These are phyloP conservation scores for Phengaris arion DNA, from an alignment of 2,888 invertebrate species.

Conservation along the genomic window DNA sequence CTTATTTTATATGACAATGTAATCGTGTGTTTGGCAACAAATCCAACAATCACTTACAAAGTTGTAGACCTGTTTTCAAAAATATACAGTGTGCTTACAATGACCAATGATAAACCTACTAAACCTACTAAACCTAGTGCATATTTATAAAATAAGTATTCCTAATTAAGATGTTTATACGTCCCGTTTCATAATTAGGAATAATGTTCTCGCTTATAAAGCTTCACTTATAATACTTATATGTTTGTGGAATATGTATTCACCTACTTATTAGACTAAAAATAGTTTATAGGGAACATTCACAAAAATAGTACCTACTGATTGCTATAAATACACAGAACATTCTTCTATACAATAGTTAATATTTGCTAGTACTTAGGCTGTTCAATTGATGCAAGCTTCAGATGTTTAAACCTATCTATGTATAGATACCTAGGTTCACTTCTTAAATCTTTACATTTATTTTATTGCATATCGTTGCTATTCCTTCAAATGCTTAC, in stretches of 20 bases:
- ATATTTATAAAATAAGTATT: conserved; percentile 31
- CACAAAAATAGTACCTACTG: background rate
- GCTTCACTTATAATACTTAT: background rate
- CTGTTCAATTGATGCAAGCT: too few species aligned
- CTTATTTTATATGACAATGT: background rate
- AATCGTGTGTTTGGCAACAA: background rate
- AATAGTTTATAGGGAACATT: background rate
- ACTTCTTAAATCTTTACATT: too few species aligned
- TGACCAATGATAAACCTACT: conserved; percentile 39
- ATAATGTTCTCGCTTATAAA: background rate
- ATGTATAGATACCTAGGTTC: too few species aligned
- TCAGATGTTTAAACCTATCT: too few species aligned
- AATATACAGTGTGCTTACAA: conserved; percentile 38
- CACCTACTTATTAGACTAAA: background rate
- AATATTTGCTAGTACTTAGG: too few species aligned
- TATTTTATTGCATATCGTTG: too few species aligned
- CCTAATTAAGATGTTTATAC: conserved; percentile 30
- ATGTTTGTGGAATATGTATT: background rate
- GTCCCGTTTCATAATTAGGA: conserved; percentile 17
- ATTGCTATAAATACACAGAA: background rate
- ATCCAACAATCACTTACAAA: background rate
- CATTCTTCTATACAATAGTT: background rate
- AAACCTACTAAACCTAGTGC: conserved; percentile 26
- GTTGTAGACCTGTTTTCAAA: conserved; percentile 20
- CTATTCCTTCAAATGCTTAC: too few species aligned